These are phyloP conservation scores for Paramormyrops hopkinsi DNA, from an alignment of 2,797 vertebrate genomes.

Conservation along the genomic window DNA sequence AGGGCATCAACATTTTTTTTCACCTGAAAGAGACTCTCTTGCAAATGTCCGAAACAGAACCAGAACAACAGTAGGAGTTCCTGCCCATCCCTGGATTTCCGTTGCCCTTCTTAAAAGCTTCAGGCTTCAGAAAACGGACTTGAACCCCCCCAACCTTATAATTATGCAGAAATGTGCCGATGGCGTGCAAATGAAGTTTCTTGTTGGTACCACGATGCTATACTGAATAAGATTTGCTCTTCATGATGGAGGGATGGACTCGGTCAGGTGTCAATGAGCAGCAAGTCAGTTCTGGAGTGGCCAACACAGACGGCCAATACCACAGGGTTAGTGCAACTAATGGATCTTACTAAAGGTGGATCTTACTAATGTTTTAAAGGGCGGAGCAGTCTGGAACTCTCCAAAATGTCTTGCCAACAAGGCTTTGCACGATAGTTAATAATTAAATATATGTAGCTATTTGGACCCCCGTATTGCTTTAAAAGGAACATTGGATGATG, in stretches of 20 bases:
- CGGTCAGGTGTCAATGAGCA: not conserved
- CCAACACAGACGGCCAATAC: not conserved
- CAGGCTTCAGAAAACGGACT: not conserved
- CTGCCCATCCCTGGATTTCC: not conserved
- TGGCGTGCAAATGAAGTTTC: not conserved
- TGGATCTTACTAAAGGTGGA: not conserved
- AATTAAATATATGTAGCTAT: not conserved
- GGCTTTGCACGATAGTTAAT: not conserved
- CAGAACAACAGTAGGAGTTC: not conserved
- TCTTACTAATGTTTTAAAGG: not conserved
- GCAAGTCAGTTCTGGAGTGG: not conserved
- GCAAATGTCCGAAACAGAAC: not conserved
- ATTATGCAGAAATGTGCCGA: not conserved
- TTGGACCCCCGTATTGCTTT: not conserved
- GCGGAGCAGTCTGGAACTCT: not conserved
- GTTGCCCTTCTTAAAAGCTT: not conserved
- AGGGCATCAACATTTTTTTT: not conserved
- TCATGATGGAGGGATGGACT: not conserved
- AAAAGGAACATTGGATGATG: not conserved
- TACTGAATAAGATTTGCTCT: not conserved
- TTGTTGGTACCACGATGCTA: not conserved
- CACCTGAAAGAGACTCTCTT: not conserved
- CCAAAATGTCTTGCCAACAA: not conserved
- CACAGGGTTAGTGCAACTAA: not conserved
- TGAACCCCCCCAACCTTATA: not conserved